Conservation (phyloP, 2,797 vertebrate genomes). For the Euphonia xanthogaster region DNA sequence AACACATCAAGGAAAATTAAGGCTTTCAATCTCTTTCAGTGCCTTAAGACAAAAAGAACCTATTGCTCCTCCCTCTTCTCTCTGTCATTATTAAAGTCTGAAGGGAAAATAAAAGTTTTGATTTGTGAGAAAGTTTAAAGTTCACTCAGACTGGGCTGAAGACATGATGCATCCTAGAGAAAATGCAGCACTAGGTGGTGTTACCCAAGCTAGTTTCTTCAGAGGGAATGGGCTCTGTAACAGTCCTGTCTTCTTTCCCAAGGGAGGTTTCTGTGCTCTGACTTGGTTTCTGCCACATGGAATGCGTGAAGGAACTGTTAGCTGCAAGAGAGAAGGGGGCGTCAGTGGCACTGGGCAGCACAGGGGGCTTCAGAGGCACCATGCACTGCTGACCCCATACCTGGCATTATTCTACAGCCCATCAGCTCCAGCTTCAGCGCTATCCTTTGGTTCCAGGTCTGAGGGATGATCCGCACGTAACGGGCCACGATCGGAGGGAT, state of each 20-base stretch:
- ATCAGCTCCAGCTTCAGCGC: constrained; percentile 80
- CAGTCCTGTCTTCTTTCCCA: constrained; percentile 67
- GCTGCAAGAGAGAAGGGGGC: constrained; percentile 41
- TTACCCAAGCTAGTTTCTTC: constrained; percentile 69
- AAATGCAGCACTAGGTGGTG: fast-evolving
- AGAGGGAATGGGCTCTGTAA: constrained; percentile 63
- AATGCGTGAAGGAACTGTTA: constrained; percentile 67
- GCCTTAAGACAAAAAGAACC: not conserved
- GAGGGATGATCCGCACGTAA: constrained; percentile 78
- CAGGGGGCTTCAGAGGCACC: not conserved
- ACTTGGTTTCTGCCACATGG: constrained; percentile 70
- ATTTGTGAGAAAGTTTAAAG: not conserved
- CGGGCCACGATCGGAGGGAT: constrained; percentile 81
- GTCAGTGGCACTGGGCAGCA: not conserved
- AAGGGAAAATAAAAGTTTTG: not conserved
- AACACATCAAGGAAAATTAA: constrained; percentile 14
- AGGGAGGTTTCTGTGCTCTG: constrained; percentile 59
- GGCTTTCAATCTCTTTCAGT: not conserved
- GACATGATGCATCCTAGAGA: not conserved
- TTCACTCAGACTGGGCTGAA: not conserved
- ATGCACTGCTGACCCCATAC: constrained; percentile 34
- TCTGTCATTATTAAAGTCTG: not conserved
- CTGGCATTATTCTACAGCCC: constrained; percentile 76
- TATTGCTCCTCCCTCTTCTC: not conserved
- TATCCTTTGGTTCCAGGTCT: constrained; percentile 78